Conservation (phyloP, 2,888 invertebrate species). For the Halocaridina rubra region DNA sequence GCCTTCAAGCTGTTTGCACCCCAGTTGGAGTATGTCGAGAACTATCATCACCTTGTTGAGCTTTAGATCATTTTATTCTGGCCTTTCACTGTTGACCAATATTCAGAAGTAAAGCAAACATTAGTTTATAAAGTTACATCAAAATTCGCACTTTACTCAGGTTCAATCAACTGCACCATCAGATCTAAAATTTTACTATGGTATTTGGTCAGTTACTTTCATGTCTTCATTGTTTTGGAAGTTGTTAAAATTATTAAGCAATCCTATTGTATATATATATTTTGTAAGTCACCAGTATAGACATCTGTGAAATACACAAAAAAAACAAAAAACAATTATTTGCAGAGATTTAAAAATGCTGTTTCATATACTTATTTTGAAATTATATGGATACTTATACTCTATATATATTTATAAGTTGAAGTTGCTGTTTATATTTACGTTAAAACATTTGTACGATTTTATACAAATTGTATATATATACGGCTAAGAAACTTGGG, state of each 20-base stretch:
- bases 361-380: background rate
- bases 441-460: background rate
- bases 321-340: background rate
- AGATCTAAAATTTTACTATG: background rate
- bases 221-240: background rate
- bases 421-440: background rate
- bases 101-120: no score
- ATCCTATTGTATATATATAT: background rate
- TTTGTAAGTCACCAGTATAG: background rate
- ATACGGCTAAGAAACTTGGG: background rate
- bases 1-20: slow-evolving; percentile 63
- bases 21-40: slow-evolving; percentile 44
- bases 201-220: background rate
- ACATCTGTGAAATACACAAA: no score
- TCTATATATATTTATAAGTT: background rate
- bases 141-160: background rate
- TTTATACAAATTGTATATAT: background rate
- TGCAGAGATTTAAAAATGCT: background rate
- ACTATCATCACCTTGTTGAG: slow-evolving; percentile 27
- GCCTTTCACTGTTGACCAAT: background rate
- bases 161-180: background rate
- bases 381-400: background rate
- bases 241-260: background rate
- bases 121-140: background rate
- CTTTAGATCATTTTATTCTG: slow-evolving; percentile 6